These are phyloP conservation scores for Trochalopteron elliotii DNA, from an alignment of 2,113 vertebrate species.

Conservation along the genomic window DNA sequence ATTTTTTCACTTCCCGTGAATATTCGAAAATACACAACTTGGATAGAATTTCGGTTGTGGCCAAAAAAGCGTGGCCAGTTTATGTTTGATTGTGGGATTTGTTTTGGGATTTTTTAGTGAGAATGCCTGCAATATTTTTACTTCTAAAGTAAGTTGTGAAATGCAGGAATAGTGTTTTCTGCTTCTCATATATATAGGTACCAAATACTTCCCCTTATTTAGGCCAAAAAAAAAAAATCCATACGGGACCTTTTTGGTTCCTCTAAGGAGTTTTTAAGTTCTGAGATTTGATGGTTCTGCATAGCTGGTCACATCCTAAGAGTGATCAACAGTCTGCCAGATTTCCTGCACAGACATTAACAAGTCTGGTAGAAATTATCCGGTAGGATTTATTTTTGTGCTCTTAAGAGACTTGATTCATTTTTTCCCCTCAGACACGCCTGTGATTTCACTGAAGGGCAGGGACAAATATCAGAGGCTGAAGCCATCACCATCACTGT, in stretches of 20 bases:
- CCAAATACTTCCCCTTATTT: neutral
- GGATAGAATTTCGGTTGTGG: neutral
- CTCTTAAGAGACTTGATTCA: neutral
- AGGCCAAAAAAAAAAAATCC: neutral
- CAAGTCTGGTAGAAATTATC: neutral
- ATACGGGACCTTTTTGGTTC: neutral
- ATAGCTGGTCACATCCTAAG: neutral
- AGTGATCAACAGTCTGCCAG: conserved; percentile 37
- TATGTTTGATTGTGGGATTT: neutral
- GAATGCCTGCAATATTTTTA: neutral
- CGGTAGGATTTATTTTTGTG: conserved; percentile 18
- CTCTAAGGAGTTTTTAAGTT: neutral
- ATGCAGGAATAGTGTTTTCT: neutral
- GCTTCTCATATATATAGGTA: neutral
- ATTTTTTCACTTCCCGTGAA: neutral
- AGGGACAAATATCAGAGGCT: neutral
- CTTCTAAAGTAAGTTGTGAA: neutral
- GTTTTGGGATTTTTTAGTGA: neutral
- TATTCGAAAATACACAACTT: neutral
- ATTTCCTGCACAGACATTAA: conserved; percentile 44
- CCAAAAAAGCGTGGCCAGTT: neutral
- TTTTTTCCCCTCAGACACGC: neutral
- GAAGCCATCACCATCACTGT: neutral
- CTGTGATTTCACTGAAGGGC: neutral
- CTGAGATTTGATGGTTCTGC: neutral